Evolutionary conservation across 2,113 vertebrate species (phyloP).

Genomic region (Chloroceryle aenea): DNA sequence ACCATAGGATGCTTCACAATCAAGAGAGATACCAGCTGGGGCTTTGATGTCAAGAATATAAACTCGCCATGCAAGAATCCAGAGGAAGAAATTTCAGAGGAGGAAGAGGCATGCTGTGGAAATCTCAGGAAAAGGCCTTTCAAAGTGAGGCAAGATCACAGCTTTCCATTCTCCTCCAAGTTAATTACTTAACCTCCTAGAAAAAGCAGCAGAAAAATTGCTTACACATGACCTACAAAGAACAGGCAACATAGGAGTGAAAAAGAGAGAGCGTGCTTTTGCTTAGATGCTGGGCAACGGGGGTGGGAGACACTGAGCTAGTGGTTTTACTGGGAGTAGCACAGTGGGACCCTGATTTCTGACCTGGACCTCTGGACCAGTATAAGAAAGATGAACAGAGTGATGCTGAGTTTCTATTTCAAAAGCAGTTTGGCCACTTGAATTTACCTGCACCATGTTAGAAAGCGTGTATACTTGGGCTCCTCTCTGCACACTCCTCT

Average conservation of each 20-base stretch:
- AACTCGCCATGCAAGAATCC: background rate
- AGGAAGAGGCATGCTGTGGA: background rate
- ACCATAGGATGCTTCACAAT: background rate
- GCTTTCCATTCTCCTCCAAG: conserved; percentile 39
- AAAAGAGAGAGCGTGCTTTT: background rate
- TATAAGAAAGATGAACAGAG: background rate
- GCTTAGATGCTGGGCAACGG: background rate
- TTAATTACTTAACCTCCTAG: conserved; percentile 58
- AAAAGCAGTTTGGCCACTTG: background rate
- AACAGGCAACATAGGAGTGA: background rate
- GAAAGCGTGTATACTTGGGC: background rate
- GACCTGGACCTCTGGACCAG: background rate
- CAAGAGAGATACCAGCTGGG: background rate
- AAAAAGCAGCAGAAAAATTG: conserved; percentile 48
- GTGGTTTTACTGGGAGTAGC: background rate
- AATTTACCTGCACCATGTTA: background rate
- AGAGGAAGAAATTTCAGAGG: background rate
- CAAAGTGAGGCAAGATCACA: conserved; percentile 25
- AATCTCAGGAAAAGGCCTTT: conserved; percentile 40
- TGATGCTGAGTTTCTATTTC: background rate
- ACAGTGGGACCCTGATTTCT: background rate
- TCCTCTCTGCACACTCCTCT: background rate
- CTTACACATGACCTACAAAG: conserved; percentile 49
- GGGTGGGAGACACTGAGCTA: background rate
- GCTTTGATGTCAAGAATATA: background rate